These are phyloP conservation scores for Spongia lamella DNA, from an alignment of 37 sponge, comb jelly and placozoan species.

Conservation along the genomic window DNA sequence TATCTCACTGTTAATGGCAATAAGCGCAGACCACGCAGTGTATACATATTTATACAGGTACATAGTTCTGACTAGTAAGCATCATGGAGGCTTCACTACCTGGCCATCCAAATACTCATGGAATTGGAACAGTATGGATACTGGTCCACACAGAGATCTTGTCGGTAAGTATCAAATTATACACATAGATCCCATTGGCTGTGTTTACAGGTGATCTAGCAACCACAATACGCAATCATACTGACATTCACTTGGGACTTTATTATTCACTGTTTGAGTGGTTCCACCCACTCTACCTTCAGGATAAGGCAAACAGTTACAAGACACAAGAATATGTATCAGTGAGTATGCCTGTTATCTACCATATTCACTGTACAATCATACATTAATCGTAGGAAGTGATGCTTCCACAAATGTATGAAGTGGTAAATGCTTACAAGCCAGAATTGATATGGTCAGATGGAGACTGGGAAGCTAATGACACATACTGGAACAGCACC, in stretches of 20 bases:
- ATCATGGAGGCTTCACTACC: conserved; percentile 74
- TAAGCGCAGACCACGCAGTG: no score
- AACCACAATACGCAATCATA: conserved; percentile 39
- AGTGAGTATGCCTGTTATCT: conserved; percentile 26
- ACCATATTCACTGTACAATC: neutral
- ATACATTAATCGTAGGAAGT: conserved; percentile 29
- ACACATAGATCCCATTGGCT: no score
- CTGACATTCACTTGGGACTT: conserved; percentile 65
- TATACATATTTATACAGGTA: conserved; percentile 46
- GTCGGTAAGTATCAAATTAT: conserved; percentile 23
- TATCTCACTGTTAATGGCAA: neutral
- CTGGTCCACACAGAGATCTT: conserved; percentile 69
- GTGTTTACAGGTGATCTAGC: conserved; percentile 50
- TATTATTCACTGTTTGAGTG: conserved; percentile 81
- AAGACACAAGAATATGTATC: conserved; percentile 48
- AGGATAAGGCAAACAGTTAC: conserved; percentile 54
- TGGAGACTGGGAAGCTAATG: conserved; percentile 80
- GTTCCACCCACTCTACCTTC: conserved; percentile 67
- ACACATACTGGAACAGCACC: conserved; percentile 82
- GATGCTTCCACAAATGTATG: conserved; percentile 58
- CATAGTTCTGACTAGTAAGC: conserved; percentile 70
- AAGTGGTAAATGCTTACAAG: conserved; percentile 70
- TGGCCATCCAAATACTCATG: conserved; percentile 66
- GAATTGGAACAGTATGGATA: conserved; percentile 79
- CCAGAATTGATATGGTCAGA: conserved; percentile 82